Conservation (phyloP, 2,797 vertebrate species). For the Tenualosa thibaudeaui region DNA sequence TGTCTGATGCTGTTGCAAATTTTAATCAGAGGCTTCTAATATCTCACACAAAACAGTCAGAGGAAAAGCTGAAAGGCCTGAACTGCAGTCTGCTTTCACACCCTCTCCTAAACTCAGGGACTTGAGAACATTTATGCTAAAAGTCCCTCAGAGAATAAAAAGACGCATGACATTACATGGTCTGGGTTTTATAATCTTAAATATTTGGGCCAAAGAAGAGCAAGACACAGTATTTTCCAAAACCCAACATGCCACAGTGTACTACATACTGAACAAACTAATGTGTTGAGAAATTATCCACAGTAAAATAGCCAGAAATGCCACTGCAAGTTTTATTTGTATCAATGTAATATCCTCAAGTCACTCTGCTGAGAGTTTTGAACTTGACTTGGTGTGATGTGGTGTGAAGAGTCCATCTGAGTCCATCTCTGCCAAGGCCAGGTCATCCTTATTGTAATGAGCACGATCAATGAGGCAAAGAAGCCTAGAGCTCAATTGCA, state of each 20-base stretch:
- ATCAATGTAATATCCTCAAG: neutral
- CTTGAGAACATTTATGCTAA: neutral
- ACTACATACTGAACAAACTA: neutral
- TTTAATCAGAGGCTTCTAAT: slow-evolving; percentile 64
- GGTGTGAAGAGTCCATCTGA: neutral
- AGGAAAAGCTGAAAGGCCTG: neutral
- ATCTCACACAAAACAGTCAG: slow-evolving; percentile 44
- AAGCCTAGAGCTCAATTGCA: neutral
- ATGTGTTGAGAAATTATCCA: neutral
- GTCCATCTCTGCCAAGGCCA: neutral
- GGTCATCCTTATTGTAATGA: slow-evolving; percentile 20
- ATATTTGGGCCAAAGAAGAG: neutral
- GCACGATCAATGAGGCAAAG: slow-evolving; percentile 9
- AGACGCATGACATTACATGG: neutral
- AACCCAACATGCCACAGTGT: neutral
- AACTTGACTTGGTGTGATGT: neutral
- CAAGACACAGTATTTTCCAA: neutral
- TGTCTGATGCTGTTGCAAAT: slow-evolving; percentile 60
- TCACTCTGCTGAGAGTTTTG: neutral
- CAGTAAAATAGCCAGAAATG: neutral
- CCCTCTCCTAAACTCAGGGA: neutral
- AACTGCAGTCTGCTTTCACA: neutral
- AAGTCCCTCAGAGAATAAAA: neutral
- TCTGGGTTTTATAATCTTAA: neutral
- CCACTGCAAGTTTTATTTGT: neutral